Evolutionary conservation across 1,140 invertebrate species (phyloP), one percentile per base, ranked within the genome.

Genomic region (Lordiphosa stackelbergi): DNA sequence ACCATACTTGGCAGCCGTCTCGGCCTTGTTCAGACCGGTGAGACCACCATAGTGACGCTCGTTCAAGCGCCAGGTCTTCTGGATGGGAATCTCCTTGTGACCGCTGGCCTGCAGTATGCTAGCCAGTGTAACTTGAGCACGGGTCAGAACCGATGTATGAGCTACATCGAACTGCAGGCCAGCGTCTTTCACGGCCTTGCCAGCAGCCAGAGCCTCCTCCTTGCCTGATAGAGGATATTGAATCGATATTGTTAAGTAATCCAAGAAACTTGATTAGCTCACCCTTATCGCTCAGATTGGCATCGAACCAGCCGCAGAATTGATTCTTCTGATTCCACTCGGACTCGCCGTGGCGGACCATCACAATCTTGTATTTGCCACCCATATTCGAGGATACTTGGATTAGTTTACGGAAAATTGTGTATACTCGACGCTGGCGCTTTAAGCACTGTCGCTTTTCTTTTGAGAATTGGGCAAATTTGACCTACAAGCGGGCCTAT

Each of bases 41-140:
- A 98, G 90, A 28, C 93, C 95, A 65, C 97, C 97, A 87, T 98
- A 98, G 87, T 98, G 97, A 68, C 97, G 92, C 88, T 98, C 97
- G 84, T 98, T 98, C 2, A 98, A 89, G 12, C 96, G 90, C 97
- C 97, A 98, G 1, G 95, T 94, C 85, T 94, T 94, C 4, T 91
- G 70, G 16, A 95, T 89, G 1, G 94, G 92, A 64, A 98, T 90
- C 84, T 92, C 91, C 47, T 93, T 90, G 81, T 97, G 94, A 5
- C 91, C 93, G 31, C 94, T 91, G 84, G 94, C 93, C 46, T 93
- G 91, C 6, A 98, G 88, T 59, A 97, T 93, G 0, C 91, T 69
- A 43, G 91, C 91, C 38, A 98, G 87, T 0, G 97, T 98, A 46
- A 94, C 93, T 81, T 98, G 93, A 10, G 97, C 97, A 73, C 97